Base-by-base conservation (phyloP, 2,888 invertebrate species). In the Orchesellides sinensis region DNA sequence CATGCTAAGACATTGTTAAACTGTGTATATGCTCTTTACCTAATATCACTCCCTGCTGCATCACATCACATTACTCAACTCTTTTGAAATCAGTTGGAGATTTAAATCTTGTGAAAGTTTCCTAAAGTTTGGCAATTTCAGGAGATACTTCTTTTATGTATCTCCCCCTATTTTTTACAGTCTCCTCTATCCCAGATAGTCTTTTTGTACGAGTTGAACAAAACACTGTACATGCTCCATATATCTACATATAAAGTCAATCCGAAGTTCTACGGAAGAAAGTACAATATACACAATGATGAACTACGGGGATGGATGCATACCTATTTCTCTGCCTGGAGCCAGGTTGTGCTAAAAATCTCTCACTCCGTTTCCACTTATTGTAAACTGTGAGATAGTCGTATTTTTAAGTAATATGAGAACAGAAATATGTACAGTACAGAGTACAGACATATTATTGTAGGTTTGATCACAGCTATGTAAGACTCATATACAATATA, bases 71-170 rank as follows among this genome's bases (percentile, higher is more conserved):
- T 81, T 74, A 69, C 74, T 74, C 74, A 73, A 82, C 75, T 63
- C 82, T 35, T 47, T 47, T n/a, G 47, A 66, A 49, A 49, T 49
- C 82, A 63, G 82, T 52, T 52, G 45, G 63, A 75, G 82, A 82
- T 82, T 82, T 75, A 82, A 82, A 82, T 82, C 70, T 75, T 75
- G 32, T n/a, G 56, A 82, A 75, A 75, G 65, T 68, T 82, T 82
- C 65, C 70, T n/a, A 82, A 82, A 82, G 40, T 82, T 82, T 82
- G 75, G 82, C 68, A 82, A 75, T 82, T 82, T 82, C 63, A 69
- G 63, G 63, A 47, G 75, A 70, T 75, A 75, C 70, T 75, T 56
- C 5, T 65, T 61, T 61, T 65, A n/a, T 65, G 63, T 73, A 29
- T 56, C 21, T 47, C 54, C 52, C 17, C 3, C 23, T 61, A 35